Base-by-base conservation (phyloP, 1,140 invertebrate species). In the Saccostrea glomerata region DNA sequence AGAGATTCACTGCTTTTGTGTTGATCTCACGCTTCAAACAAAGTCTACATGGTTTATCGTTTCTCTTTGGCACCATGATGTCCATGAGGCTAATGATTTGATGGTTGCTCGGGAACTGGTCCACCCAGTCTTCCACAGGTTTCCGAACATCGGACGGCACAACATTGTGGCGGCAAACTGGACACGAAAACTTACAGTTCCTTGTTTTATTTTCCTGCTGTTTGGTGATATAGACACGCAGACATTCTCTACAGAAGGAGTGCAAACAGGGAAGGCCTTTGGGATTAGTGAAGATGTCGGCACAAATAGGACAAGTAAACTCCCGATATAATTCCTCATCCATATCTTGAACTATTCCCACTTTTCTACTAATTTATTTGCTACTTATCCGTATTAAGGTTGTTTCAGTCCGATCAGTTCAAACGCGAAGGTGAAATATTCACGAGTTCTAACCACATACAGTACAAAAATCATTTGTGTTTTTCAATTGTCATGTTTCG, bases 81-180 rank as follows among this genome's bases (percentile, higher is more conserved):
- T 85, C 83, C 87, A 88, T 88, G 5, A 88, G 25, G 40, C 70
- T 63, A 20, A 85, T 85, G 13, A 88, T 84, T 20, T 88, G 87
- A 40, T 88, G 87, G 54, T 88, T 88, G 17, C 58, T 85, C 13
- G 87, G 87, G n/a, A 88, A 88, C 47, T 88, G 87, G 25, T 88
- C 87, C 13, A 85, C 87, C 87, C 87, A 88, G 9, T 85, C 83
- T 40, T 56, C 40, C n/a, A 63, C 66, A 6, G 87, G 63, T 58
- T 88, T 63, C 13, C 25, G 54, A 2, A 63, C 23, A 66, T 88
- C 66, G 17, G 83, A 60, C 17, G 84, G 87, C 20, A 58, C 66
- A 11, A 88, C 58, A 63, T 66, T 70, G 15, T 82, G 54, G 15
- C 87, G 60, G 40, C 87, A 88, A 9, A 88, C 82, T 25, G 87